These are phyloP conservation scores for Latrodectus geometricus DNA, from an alignment of 1,140 invertebrate genomes.

Conservation along the genomic window DNA sequence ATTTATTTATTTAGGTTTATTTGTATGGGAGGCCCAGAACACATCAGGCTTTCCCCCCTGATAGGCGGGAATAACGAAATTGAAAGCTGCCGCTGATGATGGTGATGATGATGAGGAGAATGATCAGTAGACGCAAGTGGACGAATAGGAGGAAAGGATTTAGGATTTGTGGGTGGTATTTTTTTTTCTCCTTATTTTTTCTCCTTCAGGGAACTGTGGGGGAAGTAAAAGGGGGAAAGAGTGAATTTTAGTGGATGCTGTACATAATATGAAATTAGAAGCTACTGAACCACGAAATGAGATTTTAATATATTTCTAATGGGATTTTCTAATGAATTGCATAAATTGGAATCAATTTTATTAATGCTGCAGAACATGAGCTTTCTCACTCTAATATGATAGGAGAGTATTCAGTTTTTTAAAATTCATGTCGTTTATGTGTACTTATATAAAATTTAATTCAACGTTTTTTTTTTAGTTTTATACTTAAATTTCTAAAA, in stretches of 20 bases:
- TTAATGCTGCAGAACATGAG: too few relatives aligned
- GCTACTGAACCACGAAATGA: background rate
- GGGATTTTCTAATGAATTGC: too few relatives aligned
- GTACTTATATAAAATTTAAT: too few relatives aligned
- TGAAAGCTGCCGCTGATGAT: background rate
- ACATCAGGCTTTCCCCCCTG: background rate
- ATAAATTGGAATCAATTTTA: too few relatives aligned
- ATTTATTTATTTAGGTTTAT: constrained; percentile 1
- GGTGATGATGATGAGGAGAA: background rate
- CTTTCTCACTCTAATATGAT: too few relatives aligned
- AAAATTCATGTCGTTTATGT: too few relatives aligned
- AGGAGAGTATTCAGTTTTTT: too few relatives aligned
- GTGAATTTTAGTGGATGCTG: background rate
- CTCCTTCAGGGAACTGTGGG: background rate
- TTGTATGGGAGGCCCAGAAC: background rate
- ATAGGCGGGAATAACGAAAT: background rate
- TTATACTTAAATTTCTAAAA: too few relatives aligned
- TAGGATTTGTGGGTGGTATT: background rate
- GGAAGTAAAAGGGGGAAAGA: background rate
- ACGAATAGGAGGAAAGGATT: background rate
- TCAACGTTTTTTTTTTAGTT: too few relatives aligned
- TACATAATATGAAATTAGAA: background rate
- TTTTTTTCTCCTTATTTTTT: background rate
- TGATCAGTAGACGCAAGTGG: background rate
- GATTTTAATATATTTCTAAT: background rate